Conservation (phyloP, 2,888 invertebrate species). For the Brachyptera risi region DNA sequence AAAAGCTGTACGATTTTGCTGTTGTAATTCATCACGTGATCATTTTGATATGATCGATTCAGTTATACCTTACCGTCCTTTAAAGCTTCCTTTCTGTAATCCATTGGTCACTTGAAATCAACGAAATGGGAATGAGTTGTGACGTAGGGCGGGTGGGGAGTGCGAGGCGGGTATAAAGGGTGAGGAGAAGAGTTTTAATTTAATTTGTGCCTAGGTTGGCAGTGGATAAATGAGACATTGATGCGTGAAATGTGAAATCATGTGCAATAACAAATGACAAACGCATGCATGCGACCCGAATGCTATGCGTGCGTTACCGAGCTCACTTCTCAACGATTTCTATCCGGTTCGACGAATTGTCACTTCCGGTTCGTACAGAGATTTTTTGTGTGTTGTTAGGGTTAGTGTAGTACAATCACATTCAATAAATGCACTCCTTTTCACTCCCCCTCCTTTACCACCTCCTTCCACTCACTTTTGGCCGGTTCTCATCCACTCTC, state of each 20-base stretch:
- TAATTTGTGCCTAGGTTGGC: slow-evolving; percentile 25
- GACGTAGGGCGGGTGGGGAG: no score
- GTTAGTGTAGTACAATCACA: slow-evolving; percentile 1
- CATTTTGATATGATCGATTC: no score
- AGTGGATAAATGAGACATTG: no score
- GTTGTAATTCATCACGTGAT: no score
- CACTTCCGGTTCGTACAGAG: slow-evolving; percentile 25
- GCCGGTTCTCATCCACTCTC: neutral
- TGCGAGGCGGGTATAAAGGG: no score
- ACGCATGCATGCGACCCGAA: slow-evolving; percentile 18
- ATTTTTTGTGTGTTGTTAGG: slow-evolving; percentile 3
- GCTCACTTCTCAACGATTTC: slow-evolving; percentile 15
- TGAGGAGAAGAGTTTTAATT: neutral
- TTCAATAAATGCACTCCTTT: neutral
- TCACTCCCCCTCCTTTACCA: neutral
- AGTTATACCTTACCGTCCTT: no score
- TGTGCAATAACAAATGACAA: slow-evolving; percentile 33
- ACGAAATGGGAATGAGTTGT: no score
- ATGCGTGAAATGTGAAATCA: slow-evolving; percentile 28
- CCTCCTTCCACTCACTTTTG: neutral
- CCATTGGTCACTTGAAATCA: no score
- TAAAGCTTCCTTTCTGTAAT: no score
- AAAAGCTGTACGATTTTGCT: no score
- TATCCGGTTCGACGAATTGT: slow-evolving; percentile 27
- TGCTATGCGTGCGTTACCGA: neutral